A percentile compares a stretch with the other conserved stretches of the same genome.
Conservation (phyloP, 37 sponge, comb jelly and placozoan genomes). For the Cladorhizidae sp. region DNA sequence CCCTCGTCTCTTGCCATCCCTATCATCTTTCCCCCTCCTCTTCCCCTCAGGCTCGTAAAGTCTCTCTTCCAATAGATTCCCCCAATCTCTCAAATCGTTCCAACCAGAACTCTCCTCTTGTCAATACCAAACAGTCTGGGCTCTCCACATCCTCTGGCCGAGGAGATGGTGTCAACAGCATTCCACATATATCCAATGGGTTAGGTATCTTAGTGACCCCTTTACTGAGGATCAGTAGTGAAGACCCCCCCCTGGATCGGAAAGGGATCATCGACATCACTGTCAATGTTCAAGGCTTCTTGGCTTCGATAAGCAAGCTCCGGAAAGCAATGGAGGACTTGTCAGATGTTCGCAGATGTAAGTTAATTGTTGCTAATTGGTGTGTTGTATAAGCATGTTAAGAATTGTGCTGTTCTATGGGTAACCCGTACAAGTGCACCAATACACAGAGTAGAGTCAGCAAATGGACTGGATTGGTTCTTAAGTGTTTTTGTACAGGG, state of each 20-base stretch:
- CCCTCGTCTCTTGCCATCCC: neutral
- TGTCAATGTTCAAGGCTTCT: constrained; percentile 51
- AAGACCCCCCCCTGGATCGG: constrained; percentile 52
- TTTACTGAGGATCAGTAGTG: constrained; percentile 34
- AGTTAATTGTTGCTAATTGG: neutral
- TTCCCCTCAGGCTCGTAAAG: neutral
- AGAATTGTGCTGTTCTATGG: neutral
- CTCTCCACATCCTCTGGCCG: neutral
- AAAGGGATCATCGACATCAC: constrained; percentile 68
- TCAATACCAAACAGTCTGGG: constrained; percentile 10
- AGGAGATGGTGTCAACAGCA: neutral
- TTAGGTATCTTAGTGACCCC: neutral
- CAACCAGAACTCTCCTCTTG: constrained; percentile 27
- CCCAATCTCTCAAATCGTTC: neutral
- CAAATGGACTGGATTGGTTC: too few species aligned
- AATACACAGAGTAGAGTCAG: neutral
- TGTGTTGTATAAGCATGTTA: neutral
- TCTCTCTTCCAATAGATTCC: constrained; percentile 18
- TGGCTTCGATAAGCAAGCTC: constrained; percentile 35
- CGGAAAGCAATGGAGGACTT: constrained; percentile 51
- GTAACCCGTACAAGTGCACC: neutral
- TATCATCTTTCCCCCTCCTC: neutral
- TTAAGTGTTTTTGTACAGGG: too few species aligned
- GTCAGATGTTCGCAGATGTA: neutral
- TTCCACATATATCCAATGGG: neutral